phyloP scores from a whole-genome alignment of 2,797 vertebrate species.

The Mormyrus hasselquistii region DNA sequence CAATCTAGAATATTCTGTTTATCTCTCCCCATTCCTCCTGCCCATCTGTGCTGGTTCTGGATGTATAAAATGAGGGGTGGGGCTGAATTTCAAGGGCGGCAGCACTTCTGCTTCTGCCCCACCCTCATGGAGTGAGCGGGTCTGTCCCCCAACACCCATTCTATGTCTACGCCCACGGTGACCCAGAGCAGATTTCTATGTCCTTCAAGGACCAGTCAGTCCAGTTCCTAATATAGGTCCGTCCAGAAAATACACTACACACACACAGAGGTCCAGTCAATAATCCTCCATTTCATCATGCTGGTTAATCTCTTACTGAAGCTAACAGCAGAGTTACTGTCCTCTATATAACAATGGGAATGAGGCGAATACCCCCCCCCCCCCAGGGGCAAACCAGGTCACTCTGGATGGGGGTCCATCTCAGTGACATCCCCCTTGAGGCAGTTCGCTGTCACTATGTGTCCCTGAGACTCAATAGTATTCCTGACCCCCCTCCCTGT shows the following conservation, averaged over 20 bases:
- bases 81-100: neutral
- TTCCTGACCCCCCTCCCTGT: neutral
- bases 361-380: neutral
- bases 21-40: neutral
- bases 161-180: neutral
- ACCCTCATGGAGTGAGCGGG: neutral
- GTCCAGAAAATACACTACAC: neutral
- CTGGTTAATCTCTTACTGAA: neutral
- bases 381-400: neutral
- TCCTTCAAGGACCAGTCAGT: neutral
- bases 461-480: neutral
- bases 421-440: neutral
- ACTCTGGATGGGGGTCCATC: neutral
- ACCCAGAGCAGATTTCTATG: neutral
- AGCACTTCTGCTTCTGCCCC: neutral
- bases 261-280: neutral
- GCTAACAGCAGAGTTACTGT: neutral
- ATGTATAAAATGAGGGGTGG: neutral
- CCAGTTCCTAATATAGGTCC: neutral
- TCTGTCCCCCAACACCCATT: neutral
- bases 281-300: neutral
- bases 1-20: neutral
- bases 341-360: slow-evolving; percentile 1
- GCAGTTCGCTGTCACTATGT: neutral
- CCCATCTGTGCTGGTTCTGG: neutral